phyloP scores from a whole-genome alignment of 2,113 vertebrate species.

The western clawed frog (Xenopus tropicalis) region DNA sequence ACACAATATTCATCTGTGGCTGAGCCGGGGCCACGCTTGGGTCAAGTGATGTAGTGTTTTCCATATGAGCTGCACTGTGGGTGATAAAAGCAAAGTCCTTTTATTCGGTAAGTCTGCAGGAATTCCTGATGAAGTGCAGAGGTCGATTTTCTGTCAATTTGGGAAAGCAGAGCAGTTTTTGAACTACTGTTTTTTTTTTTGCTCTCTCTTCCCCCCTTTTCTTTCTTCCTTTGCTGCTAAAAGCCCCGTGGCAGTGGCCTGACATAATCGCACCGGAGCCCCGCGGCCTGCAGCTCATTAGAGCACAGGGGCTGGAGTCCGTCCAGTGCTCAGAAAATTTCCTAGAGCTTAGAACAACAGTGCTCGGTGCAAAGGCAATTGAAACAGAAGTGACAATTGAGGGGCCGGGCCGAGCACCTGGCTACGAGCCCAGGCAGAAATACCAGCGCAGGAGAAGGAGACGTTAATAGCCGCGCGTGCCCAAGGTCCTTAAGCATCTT shows the following conservation, averaged over 20 bases:
- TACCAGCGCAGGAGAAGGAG: slow-evolving; percentile 62
- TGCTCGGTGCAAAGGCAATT: slow-evolving; percentile 63
- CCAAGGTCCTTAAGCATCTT: slow-evolving; percentile 57
- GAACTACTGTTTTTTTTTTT: slow-evolving; percentile 62
- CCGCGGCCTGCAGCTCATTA: slow-evolving; percentile 90
- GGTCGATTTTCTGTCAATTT: slow-evolving; percentile 76
- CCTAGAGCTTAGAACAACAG: slow-evolving; percentile 69
- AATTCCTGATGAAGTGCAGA: slow-evolving; percentile 83
- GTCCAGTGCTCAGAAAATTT: slow-evolving; percentile 80
- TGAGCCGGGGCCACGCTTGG: slow-evolving; percentile 73
- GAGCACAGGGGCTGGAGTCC: slow-evolving; percentile 71
- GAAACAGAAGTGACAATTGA: slow-evolving; percentile 67
- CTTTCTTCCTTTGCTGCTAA: neutral
- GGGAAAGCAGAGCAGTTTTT: slow-evolving; percentile 65
- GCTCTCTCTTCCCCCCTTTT: slow-evolving; percentile 31
- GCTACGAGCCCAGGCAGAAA: slow-evolving; percentile 58
- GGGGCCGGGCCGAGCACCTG: slow-evolving; percentile 57
- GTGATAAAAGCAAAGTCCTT: slow-evolving; percentile 69
- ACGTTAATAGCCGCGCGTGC: slow-evolving; percentile 54
- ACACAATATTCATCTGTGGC: slow-evolving; percentile 71
- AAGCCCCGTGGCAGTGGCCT: slow-evolving; percentile 66
- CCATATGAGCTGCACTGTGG: slow-evolving; percentile 68
- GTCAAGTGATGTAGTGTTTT: slow-evolving; percentile 90
- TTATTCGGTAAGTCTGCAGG: slow-evolving; percentile 77
- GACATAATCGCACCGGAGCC: slow-evolving; percentile 70